Evolutionary conservation across 2,888 invertebrate genomes (phyloP).

Genomic region (Tanypteryx hageni): DNA sequence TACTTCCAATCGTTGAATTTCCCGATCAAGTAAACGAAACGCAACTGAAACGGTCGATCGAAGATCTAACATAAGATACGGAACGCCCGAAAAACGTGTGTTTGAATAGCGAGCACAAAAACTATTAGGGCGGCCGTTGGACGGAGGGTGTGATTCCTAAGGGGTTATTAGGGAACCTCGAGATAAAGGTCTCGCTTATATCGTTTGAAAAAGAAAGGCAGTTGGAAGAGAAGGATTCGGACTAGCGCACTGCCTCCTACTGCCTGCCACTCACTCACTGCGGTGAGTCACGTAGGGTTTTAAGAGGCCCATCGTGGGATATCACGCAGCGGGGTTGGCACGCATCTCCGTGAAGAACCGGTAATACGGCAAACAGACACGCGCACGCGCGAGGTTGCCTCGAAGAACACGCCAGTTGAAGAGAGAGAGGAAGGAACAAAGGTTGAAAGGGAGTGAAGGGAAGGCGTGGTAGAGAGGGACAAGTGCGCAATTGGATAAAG

Average conservation of each 20-base stretch:
- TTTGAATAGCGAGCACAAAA: no score
- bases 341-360: neutral
- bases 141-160: neutral
- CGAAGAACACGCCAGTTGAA: neutral
- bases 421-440: neutral
- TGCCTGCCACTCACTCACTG: neutral
- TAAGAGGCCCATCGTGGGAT: neutral
- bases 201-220: neutral
- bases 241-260: neutral
- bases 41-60: no score
- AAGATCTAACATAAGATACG: no score
- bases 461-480: no score
- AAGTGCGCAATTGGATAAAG: slow-evolving; percentile 39
- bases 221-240: neutral
- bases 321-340: neutral
- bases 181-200: neutral
- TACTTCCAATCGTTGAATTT: no score
- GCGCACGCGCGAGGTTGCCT: neutral
- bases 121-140: no score
- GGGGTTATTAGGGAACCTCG: neutral
- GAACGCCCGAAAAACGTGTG: no score
- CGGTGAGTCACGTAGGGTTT: neutral
- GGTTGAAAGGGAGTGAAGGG: no score
- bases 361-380: neutral
- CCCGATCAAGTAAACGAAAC: no score